Percentiles rank a stretch among this genome's conserved stretches.
Conservation (phyloP, 2,797 vertebrate species). For the Siniperca scherzeri region DNA sequence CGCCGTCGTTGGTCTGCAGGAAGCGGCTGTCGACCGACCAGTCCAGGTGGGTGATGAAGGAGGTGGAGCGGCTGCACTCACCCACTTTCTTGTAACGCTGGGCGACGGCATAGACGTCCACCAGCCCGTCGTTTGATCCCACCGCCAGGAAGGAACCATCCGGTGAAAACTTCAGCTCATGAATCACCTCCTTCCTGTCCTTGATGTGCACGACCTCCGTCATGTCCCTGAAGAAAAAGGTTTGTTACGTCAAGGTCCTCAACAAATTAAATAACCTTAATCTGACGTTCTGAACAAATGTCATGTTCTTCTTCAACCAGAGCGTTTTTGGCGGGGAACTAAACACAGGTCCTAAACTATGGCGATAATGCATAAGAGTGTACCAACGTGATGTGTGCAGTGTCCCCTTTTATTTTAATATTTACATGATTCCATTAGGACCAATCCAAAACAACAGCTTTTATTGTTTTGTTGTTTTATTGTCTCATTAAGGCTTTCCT, state of each 20-base stretch:
- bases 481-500: no score
- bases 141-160: conserved; percentile 94
- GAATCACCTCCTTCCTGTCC: conserved; percentile 97
- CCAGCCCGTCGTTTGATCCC: conserved; percentile 94
- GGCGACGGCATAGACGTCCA: conserved; percentile 93
- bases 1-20: conserved; percentile 94
- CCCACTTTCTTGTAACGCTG: conserved; percentile 97
- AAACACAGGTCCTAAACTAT: not conserved
- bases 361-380: not conserved
- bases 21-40: conserved; percentile 97
- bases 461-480: not conserved
- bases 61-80: conserved; percentile 92
- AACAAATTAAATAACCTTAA: not conserved
- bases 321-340: not conserved
- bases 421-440: not conserved
- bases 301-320: not conserved
- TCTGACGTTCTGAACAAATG: not conserved
- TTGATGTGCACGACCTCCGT: conserved; percentile 98
- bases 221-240: conserved; percentile 90
- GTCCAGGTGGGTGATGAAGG: conserved; percentile 97
- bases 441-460: not conserved
- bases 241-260: not conserved
- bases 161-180: conserved; percentile 97
- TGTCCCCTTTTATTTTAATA: not conserved
- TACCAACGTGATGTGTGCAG: not conserved